Evolutionary conservation across 2,888 invertebrate genomes (phyloP), one percentile per base, ranked within the genome.

Genomic region (Saturnia japonica): DNA sequence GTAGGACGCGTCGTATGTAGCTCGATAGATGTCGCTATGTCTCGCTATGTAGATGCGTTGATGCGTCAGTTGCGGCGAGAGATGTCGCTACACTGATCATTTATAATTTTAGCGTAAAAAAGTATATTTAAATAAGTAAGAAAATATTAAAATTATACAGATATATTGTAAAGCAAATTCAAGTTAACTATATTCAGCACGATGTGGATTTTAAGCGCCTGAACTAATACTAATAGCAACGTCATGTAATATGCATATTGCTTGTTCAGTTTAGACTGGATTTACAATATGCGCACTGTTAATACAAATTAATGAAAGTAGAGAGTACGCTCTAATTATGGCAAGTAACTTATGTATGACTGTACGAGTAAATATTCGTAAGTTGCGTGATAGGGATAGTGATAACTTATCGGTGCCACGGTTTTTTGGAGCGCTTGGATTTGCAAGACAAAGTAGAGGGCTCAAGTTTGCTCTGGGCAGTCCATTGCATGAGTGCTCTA

Each of bases 141-240:
- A 47, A 16, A 47, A 47, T 2, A 47, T 1, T 47, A 7, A n/a
- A 19, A 19, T 47, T 47, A 6, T 54, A n/a, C 19, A 54, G 54
- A 57, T 14, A 57, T 57, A 14, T 60, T 28, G 1, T 22, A 54
- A 60, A 60, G 14, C 28, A 28, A 60, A 60, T 28, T 60, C 14
- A 40, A 64, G 40, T 40, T 64, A 64, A 40, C 64, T 64, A 64
- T 1, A 40, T 64, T 64, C 11, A 64, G n/a, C 40, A 16, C n/a
- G 19, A 7, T 40, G 19, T 11, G 40, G 64, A 64, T n/a, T 40
- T 64, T 19, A 40, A 72, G 69, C 72, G 73, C 73, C 72, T 73
- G 73, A 72, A 71, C 64, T 71, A 72, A 72, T 45, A 73, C 28
- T 57, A 67, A 69, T 69, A 73, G 72, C 73, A 73, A 69, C 66